Conservation (phyloP, 1,140 invertebrate species). For the Thaumatotibia leucotreta region DNA sequence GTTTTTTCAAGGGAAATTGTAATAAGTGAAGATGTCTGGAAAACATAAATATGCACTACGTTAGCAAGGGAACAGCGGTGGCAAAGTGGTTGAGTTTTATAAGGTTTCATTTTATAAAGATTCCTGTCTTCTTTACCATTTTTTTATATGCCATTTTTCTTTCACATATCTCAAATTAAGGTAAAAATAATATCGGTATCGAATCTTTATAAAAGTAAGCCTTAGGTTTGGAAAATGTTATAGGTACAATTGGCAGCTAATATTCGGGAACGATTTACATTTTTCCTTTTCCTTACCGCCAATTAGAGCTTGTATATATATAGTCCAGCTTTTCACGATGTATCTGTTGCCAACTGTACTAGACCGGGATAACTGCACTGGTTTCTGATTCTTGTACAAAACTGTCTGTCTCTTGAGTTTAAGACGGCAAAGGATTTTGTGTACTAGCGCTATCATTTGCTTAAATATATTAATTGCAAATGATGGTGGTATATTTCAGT, state of each 20-base stretch:
- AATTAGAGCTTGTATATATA: no score
- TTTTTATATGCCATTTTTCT: no score
- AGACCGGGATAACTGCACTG: background rate
- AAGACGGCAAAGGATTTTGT: background rate
- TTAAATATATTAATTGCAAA: background rate
- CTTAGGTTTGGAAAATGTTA: background rate
- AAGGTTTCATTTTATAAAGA: background rate
- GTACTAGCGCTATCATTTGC: background rate
- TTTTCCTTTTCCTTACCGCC: no score
- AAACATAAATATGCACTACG: background rate
- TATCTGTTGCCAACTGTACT: background rate
- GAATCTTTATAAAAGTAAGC: background rate
- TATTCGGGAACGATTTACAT: no score
- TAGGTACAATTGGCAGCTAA: background rate
- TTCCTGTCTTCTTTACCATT: no score
- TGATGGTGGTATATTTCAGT: background rate
- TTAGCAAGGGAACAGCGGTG: background rate
- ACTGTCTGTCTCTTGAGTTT: background rate
- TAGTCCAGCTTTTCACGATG: no score
- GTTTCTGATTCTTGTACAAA: conserved; percentile 6
- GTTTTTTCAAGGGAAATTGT: background rate
- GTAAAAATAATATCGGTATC: no score
- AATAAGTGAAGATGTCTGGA: background rate
- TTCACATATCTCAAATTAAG: no score
- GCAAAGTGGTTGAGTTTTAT: background rate